These are phyloP conservation scores for Dicrurus megarhynchus DNA, from an alignment of 2,113 vertebrate genomes.

Conservation along the genomic window DNA sequence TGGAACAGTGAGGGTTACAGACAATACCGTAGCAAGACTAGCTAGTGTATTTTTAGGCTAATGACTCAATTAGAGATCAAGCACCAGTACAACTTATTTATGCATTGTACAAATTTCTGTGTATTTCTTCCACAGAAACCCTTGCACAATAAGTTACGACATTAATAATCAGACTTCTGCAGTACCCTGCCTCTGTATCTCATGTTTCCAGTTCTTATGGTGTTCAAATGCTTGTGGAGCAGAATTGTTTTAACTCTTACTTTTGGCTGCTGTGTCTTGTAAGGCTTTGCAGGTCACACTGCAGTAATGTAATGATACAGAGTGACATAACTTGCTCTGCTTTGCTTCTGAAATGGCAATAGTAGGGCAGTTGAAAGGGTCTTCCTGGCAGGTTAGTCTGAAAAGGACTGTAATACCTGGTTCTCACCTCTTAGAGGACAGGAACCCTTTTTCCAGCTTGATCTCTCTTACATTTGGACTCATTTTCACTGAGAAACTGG, in stretches of 20 bases:
- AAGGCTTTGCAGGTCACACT: background rate
- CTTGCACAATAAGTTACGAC: background rate
- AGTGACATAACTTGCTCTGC: background rate
- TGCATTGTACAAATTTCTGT: slow-evolving; percentile 20
- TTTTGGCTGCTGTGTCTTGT: background rate
- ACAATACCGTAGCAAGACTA: slow-evolving; percentile 35
- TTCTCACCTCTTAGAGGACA: background rate
- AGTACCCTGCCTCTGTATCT: background rate
- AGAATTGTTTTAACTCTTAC: slow-evolving; percentile 5
- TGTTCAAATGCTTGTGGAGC: background rate
- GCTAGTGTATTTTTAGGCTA: slow-evolving; percentile 61
- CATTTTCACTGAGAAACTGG: background rate
- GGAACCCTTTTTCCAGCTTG: background rate
- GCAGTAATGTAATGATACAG: background rate
- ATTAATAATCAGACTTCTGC: background rate
- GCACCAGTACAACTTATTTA: slow-evolving; percentile 27
- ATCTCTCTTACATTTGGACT: background rate
- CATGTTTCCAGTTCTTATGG: background rate
- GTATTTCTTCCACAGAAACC: slow-evolving; percentile 7
- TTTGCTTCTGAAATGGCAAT: background rate
- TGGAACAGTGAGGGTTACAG: slow-evolving; percentile 49
- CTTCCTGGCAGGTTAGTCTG: background rate
- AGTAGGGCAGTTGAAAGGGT: background rate
- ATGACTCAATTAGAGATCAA: slow-evolving; percentile 47
- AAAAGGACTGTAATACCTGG: background rate